phyloP scores from a whole-genome alignment of 2,797 vertebrate genomes.

The Natrix natrix region DNA sequence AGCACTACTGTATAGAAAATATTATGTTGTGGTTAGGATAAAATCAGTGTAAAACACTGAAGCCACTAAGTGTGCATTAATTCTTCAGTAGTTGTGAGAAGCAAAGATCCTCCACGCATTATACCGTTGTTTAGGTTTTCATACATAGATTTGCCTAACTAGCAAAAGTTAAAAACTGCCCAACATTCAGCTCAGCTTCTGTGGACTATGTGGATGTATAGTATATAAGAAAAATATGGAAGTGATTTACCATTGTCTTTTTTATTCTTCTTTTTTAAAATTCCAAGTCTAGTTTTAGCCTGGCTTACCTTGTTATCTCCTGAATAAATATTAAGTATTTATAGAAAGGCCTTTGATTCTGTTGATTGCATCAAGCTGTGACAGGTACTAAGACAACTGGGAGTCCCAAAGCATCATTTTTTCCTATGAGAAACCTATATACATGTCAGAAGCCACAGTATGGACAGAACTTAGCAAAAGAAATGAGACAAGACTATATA shows the following conservation, averaged over 20 bases:
- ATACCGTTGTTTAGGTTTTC: neutral
- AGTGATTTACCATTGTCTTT: neutral
- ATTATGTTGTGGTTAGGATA: neutral
- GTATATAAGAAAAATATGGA: neutral
- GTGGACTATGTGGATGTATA: neutral
- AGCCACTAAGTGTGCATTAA: neutral
- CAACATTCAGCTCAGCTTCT: neutral
- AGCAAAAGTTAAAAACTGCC: neutral
- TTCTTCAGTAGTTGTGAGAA: neutral
- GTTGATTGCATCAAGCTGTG: neutral
- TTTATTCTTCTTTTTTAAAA: neutral
- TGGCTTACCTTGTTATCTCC: neutral
- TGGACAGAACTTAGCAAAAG: neutral
- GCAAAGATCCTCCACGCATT: neutral
- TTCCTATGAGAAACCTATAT: neutral
- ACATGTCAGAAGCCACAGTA: neutral
- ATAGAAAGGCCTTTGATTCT: neutral
- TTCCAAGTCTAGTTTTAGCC: neutral
- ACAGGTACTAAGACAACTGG: neutral
- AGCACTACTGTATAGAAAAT: neutral
- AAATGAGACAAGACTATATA: neutral
- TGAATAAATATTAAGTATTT: neutral
- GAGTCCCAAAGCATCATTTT: neutral
- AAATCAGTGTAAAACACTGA: neutral
- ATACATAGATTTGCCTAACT: neutral